phyloP scores from a whole-genome alignment of 2,888 invertebrate genomes.

The Oegoconia quadripuncta region DNA sequence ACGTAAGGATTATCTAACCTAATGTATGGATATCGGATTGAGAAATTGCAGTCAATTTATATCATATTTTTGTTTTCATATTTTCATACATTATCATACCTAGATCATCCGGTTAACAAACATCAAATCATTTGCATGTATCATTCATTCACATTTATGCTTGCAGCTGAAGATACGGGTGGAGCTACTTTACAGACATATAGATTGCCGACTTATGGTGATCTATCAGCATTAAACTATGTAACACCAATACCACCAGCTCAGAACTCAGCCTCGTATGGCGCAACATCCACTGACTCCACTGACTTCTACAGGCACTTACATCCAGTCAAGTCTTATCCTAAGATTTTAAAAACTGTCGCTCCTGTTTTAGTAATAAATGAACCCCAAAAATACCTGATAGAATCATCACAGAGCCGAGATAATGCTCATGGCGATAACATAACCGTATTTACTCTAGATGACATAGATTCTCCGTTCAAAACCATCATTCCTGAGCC shows the following conservation, averaged over 20 bases:
- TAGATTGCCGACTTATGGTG: slow-evolving; percentile 36
- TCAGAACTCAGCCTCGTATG: slow-evolving; percentile 24
- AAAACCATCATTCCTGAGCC: slow-evolving; percentile 37
- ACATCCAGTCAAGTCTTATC: slow-evolving; percentile 37
- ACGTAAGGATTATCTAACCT: too few species aligned
- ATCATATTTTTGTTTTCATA: slow-evolving; percentile 6
- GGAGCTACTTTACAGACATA: slow-evolving; percentile 40
- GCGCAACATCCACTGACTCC: slow-evolving; percentile 39
- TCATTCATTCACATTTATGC: slow-evolving; percentile 37
- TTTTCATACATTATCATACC: slow-evolving; percentile 12
- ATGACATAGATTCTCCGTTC: slow-evolving; percentile 37
- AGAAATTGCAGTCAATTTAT: background rate
- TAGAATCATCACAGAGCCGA: slow-evolving; percentile 7
- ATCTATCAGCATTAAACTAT: slow-evolving; percentile 36
- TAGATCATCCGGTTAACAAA: too few species aligned
- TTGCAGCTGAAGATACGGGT: slow-evolving; percentile 57
- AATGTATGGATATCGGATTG: too few species aligned
- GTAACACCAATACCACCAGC: slow-evolving; percentile 46
- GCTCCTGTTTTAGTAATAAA: slow-evolving; percentile 22
- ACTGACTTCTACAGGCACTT: slow-evolving; percentile 43
- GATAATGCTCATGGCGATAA: slow-evolving; percentile 30
- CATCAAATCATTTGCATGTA: slow-evolving; percentile 12
- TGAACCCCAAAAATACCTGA: slow-evolving; percentile 17
- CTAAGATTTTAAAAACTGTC: slow-evolving; percentile 39
- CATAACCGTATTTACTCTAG: slow-evolving; percentile 44